Conservation (phyloP, 2,797 vertebrate genomes). For the Mormyrops attenuatus region DNA sequence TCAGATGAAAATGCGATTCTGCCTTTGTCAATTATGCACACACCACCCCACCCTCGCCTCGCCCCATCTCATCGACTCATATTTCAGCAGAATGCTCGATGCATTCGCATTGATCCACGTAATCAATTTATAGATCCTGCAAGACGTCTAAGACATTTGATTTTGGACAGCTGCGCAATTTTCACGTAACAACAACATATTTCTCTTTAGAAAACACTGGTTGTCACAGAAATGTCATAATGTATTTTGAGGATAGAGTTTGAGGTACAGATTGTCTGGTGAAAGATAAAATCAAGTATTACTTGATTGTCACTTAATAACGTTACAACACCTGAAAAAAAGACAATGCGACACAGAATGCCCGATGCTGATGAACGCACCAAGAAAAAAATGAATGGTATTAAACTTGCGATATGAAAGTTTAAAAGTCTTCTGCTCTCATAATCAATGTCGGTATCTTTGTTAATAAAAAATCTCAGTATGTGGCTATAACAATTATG, state of each 20-base stretch:
- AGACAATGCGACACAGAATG: neutral
- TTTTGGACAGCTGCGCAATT: neutral
- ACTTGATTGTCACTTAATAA: neutral
- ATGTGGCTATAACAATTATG: neutral
- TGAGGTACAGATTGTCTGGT: neutral
- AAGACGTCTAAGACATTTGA: neutral
- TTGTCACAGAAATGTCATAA: conserved; percentile 15
- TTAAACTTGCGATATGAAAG: neutral
- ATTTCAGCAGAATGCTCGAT: conserved; percentile 29
- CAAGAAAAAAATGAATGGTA: neutral
- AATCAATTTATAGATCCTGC: conserved; percentile 47
- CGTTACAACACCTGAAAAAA: neutral
- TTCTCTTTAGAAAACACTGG: neutral
- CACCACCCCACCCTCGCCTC: conserved; percentile 49
- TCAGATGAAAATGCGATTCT: conserved; percentile 5
- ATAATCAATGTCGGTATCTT: neutral
- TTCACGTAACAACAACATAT: neutral
- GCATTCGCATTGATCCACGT: conserved; percentile 31
- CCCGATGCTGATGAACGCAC: neutral
- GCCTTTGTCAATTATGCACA: conserved; percentile 42
- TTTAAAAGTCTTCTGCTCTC: neutral
- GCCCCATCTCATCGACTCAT: conserved; percentile 11
- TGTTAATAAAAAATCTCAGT: neutral
- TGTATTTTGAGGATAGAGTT: neutral
- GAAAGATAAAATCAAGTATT: neutral